Conservation (phyloP, 2,888 invertebrate species). For the Thecocarcelia acutangulata region DNA sequence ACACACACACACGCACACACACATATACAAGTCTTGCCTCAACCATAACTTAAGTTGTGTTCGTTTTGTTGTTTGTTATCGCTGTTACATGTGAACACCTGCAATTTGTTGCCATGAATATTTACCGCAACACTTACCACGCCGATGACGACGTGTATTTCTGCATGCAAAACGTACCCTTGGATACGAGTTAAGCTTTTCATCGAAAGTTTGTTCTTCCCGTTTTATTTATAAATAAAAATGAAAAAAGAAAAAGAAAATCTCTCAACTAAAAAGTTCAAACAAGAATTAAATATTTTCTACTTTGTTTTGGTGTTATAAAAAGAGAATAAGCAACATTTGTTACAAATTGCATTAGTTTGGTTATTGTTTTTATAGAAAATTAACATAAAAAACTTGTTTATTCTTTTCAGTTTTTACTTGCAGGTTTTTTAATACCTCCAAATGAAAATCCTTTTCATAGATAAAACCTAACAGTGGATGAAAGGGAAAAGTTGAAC, state of each 20-base stretch:
- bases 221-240: conserved; percentile 6
- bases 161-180: conserved; percentile 53
- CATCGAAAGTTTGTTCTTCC: conserved; percentile 41
- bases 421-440: conserved; percentile 59
- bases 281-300: conserved; percentile 43
- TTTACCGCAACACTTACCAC: conserved; percentile 62
- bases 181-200: conserved; percentile 61
- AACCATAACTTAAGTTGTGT: conserved; percentile 8
- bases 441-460: conserved; percentile 53
- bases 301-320: conserved; percentile 58
- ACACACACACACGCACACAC: too few relatives aligned
- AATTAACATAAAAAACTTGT: conserved; percentile 31
- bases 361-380: conserved; percentile 62
- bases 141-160: conserved; percentile 29
- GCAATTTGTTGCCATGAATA: conserved; percentile 47
- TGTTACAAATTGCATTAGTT: conserved; percentile 69
- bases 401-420: conserved; percentile 41
- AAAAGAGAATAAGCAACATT: conserved; percentile 63
- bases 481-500: background rate
- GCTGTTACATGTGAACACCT: conserved; percentile 54
- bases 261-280: conserved; percentile 40
- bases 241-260: conserved; percentile 20
- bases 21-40: conserved; percentile 21
- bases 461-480: conserved; percentile 26
- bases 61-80: conserved; percentile 24